phyloP scores from a whole-genome alignment of 2,888 invertebrate genomes.

The Torymus auratus region DNA sequence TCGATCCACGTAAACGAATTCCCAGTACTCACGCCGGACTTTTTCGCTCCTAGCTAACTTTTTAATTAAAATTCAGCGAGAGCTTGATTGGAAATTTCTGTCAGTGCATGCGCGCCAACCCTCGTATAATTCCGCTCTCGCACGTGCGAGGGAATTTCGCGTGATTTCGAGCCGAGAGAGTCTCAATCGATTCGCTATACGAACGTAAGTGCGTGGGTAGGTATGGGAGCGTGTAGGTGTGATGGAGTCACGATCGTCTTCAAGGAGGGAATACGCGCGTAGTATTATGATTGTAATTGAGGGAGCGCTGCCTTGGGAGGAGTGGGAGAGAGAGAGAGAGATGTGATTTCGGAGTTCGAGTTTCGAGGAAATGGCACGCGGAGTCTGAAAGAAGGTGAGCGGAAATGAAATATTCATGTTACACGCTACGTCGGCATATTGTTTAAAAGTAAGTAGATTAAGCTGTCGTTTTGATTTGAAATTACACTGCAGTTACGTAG shows the following conservation, averaged over 20 bases:
- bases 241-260: constrained; percentile 48
- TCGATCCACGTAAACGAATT: too few relatives aligned
- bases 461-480: too few relatives aligned
- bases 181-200: constrained; percentile 28
- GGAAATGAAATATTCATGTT: constrained; percentile 24
- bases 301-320: not conserved
- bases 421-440: constrained; percentile 5
- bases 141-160: constrained; percentile 27
- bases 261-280: constrained; percentile 6
- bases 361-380: constrained; percentile 10
- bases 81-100: constrained; percentile 40
- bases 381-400: not conserved
- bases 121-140: not conserved
- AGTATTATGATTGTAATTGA: constrained; percentile 49
- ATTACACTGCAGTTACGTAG: too few relatives aligned
- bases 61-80: constrained; percentile 41
- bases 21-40: too few relatives aligned
- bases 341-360: constrained; percentile 6
- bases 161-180: constrained; percentile 22
- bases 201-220: not conserved
- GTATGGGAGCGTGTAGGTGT: not conserved
- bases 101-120: not conserved
- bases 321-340: not conserved
- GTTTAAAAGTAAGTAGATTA: not conserved
- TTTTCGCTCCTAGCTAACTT: constrained; percentile 26